Evolutionary conservation across 2,888 invertebrate genomes (phyloP).

Genomic region (Melanotus villosus): DNA sequence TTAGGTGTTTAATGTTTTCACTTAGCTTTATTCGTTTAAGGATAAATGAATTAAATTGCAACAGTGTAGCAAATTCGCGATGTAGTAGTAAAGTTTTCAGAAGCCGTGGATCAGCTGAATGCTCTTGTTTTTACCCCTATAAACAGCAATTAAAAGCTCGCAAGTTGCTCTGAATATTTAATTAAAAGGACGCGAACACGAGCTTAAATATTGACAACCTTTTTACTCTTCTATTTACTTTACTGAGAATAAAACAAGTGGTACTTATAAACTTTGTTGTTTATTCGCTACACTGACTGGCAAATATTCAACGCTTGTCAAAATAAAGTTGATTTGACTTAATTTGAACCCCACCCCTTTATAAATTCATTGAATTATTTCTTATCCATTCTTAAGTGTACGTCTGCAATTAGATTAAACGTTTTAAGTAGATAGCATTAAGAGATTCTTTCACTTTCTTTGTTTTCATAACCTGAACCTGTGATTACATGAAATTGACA

Average conservation of each 20-base stretch:
- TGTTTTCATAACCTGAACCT: no score
- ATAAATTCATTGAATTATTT: no score
- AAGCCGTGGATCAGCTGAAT: constrained; percentile 20
- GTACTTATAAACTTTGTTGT: constrained; percentile 29
- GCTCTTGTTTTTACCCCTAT: constrained; percentile 32
- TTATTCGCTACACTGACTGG: constrained; percentile 20
- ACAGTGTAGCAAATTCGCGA: constrained; percentile 4
- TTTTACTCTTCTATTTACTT: constrained; percentile 34
- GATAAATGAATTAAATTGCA: constrained; percentile 2
- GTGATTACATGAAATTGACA: no score
- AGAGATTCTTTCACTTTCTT: no score
- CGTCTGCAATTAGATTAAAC: no score
- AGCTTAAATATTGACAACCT: constrained; percentile 41
- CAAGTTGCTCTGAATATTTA: constrained; percentile 38
- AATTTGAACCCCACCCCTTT: neutral
- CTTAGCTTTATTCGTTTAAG: neutral
- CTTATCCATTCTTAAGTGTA: no score
- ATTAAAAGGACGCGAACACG: constrained; percentile 33
- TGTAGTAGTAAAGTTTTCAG: constrained; percentile 26
- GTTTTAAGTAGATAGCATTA: no score
- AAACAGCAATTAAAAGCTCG: constrained; percentile 38
- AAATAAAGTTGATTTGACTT: neutral
- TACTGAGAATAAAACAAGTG: constrained; percentile 26
- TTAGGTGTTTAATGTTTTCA: neutral
- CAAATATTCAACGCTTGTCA: constrained; percentile 10